Evolutionary conservation across 2,797 vertebrate species (phyloP), one percentile per base, ranked within the genome.

Genomic region (Pygocentrus nattereri): DNA sequence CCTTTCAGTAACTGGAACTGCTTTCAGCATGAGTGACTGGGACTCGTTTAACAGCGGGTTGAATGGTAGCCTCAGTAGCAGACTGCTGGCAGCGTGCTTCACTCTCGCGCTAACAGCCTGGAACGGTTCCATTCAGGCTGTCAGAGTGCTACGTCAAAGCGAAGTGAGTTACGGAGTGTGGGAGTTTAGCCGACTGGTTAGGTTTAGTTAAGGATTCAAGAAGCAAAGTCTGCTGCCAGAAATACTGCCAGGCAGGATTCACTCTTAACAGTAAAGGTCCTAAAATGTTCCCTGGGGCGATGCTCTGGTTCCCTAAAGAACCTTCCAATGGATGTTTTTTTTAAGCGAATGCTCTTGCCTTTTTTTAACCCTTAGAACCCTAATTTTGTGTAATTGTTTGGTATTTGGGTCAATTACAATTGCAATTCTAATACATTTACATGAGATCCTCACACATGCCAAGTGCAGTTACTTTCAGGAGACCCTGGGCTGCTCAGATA

Each of bases 121-220:
- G 34, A 81, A 68, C 52, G 38, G 27, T 58, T 81, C 67, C 21
- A 68, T 69, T 56, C 61, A 41, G 52, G 4, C 61, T 80, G 61
- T 34, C 70, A 30, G 58, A 49, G 25, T 18, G 41, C 25, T 49
- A 2, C 27, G 59, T 30, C 27, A 31, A 62, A 7, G 15, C 13
- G 27, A 62, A 62, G 58, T 61, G 58, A 61, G 23, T 65, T 38
- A 67, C 16, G 2, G 38, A 69, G 67, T 47, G 38, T 47, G 44
- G 67, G 38, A 47, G 23, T 49, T 16, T 27, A 10, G 68, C 44
- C n/a, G 38, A 47, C 44, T 47, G 67, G 67, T 69, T 69, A 44
- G 38, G 12, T 69, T 49, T 27, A n/a, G n/a, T 50, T 70, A 49
- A 27, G 38, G 65, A 68, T 23, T 68, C 65, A 21, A 59, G 27